Base-by-base conservation (phyloP, 2,797 vertebrate species). In the Leptoclinus maculatus region DNA sequence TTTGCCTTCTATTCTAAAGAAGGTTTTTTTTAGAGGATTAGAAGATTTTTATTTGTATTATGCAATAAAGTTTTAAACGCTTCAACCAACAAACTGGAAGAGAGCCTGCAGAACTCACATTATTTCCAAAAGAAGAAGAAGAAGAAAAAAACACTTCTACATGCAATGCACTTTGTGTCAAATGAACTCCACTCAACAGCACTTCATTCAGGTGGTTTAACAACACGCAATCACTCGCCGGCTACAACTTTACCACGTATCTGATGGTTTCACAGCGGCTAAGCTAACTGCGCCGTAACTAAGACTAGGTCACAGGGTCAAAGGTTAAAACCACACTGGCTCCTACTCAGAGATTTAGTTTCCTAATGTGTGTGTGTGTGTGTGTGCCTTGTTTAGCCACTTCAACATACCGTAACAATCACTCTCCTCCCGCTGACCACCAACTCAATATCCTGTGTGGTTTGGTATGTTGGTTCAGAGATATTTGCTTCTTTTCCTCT, bases 261-360 rank as follows among this genome's bases (percentile, higher is more conserved):
- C 88, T 81, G 83, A 86, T 91, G 74, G 68, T 91, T 93, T 92
- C 87, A 80, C 83, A 88, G 81, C 66, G 23, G 82, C 87, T 76
- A 79, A 92, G 76, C 82, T 82, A 78, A 85, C 78, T 59, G 60
- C 56, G 58, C 32, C 27, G 81, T 90, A 91, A 92, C 94, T 91
- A 92, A 95, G 89, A 91, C 82, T 76, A 90, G 93, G 92, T 94
- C 91, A 86, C 3, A 3, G 57, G 86, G 88, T 91, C 88, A 91
- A 72, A 92, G 95, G 95, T 95, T 96, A 95, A 95, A 95, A 84
- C 92, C 87, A 96, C 95, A 95, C 77, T 74, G 89, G 90, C 90
- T 94, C 86, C 93, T 93, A 86, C 88, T 92, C 89, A 73, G 91
- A 92, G 92, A 93, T 95, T 93, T 79, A 75, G 91, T 95, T 95